Conservation (phyloP, 1,140 invertebrate species). For the Theocolax elegans region DNA sequence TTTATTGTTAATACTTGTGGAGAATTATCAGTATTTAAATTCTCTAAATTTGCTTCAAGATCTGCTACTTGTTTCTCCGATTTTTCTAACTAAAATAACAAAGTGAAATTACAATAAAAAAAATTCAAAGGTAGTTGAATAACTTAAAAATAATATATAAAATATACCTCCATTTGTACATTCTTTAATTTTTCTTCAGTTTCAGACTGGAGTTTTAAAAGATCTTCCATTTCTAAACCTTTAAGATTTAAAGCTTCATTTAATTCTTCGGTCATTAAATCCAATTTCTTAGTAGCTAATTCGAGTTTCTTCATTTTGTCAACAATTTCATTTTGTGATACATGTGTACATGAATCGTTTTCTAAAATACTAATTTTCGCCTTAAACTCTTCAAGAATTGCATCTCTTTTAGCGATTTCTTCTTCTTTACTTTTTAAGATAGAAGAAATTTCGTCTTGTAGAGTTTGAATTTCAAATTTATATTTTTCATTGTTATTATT, state of each 20-base stretch:
- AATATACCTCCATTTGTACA: constrained; percentile 22
- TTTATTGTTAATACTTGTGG: not conserved
- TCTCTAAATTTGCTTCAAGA: constrained; percentile 33
- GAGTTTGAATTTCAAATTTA: constrained; percentile 44
- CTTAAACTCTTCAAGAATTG: constrained; percentile 19
- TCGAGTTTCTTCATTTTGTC: constrained; percentile 41
- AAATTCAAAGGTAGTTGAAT: not conserved
- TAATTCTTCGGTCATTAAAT: constrained; percentile 38
- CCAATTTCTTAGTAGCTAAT: constrained; percentile 21
- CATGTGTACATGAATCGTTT: constrained; percentile 36
- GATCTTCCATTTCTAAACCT: constrained; percentile 38
- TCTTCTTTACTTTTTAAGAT: constrained; percentile 46
- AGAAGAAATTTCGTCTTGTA: constrained; percentile 50
- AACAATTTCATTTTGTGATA: constrained; percentile 26
- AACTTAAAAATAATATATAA: not conserved
- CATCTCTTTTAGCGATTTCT: constrained; percentile 43
- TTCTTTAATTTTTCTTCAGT: constrained; percentile 41
- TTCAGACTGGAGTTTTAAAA: constrained; percentile 39
- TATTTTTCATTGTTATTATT: constrained; percentile 50
- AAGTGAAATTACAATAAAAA: not conserved
- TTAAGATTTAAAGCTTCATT: constrained; percentile 37
- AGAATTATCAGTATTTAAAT: constrained; percentile 22
- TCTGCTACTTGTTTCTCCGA: constrained; percentile 31
- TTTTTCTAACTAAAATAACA: constrained; percentile 28
- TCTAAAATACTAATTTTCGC: constrained; percentile 43